These are phyloP conservation scores for Ardeotis arabs DNA, from an alignment of 2,113 vertebrate species.

Conservation along the genomic window DNA sequence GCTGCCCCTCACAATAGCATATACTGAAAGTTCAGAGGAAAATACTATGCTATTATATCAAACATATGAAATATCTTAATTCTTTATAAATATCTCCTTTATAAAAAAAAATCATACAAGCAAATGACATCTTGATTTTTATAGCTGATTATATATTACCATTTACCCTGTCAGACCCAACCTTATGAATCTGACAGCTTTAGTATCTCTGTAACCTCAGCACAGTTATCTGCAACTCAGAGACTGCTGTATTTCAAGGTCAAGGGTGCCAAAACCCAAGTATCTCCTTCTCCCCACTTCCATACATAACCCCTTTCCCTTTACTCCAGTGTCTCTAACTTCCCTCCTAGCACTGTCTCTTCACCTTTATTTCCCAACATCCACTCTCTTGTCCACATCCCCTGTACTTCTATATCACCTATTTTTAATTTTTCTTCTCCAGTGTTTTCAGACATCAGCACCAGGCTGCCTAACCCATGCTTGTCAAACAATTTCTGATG, in stretches of 20 bases:
- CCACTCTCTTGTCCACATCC: background rate
- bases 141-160: background rate
- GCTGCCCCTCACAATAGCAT: background rate
- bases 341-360: background rate
- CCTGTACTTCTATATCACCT: background rate
- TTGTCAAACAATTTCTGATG: background rate
- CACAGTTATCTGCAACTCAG: background rate
- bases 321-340: background rate
- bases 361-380: background rate
- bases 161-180: background rate
- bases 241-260: background rate
- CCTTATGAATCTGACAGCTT: background rate
- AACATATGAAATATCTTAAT: background rate
- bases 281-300: background rate
- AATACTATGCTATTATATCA: background rate
- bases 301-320: background rate
- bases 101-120: background rate
- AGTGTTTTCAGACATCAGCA: background rate
- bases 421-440: background rate
- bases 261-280: background rate
- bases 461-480: background rate
- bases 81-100: background rate
- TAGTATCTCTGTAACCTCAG: background rate
- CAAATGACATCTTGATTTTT: background rate
- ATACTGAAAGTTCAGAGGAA: background rate